Base-by-base conservation (phyloP, 35 echinoderm and acorn worm species). In the Acanthaster planci region DNA sequence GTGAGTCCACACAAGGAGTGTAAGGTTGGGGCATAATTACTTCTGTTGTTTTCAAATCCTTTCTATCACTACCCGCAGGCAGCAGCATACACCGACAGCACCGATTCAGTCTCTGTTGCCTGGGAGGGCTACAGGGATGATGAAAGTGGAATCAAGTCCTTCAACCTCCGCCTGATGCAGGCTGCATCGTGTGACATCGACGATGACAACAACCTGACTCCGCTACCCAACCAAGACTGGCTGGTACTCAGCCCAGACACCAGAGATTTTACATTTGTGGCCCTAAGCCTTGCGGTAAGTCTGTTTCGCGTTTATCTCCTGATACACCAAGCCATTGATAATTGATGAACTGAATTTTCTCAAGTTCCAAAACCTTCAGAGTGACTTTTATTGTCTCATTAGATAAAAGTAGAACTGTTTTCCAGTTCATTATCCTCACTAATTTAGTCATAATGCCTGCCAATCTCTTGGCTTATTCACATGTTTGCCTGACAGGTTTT, bases 121-220 rank as follows among this genome's bases (percentile, higher is more conserved):
- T 80, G 77, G 77, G 77, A 80, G 29, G 77, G 38, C 8, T 80
- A 39, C 34, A 47, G 8, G 19, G 77, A 80, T 50, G 15, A 38
- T 21, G 77, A 80, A 40, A 80, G 77, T 30, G 39, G 51, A 38
- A 42, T 80, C 39, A n/a, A 39, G 19, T 8, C 51, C n/a, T 80
- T 31, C 30, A 80, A 80, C 39, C 38, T 80, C 26, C 77, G 77
- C 18, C 77, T 80, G 1, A 8, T 80, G 38, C 17, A 36, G n/a
- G 77, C 77, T 31, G 38, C 8, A 19, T 80, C 77, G 4, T 80
- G 77, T 80, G 19, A 47, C 15, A 19, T 21, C 39, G 36, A 14
- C 38, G 77, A 80, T n/a, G 77, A 80, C 39, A 50, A 15, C 29
- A 50, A 36, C 19, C 9, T 40, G 15, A 19, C 7, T 2, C n/a